Conservation (phyloP, 92 coral and sea anemone genomes). For the Parazoanthus darwini region DNA sequence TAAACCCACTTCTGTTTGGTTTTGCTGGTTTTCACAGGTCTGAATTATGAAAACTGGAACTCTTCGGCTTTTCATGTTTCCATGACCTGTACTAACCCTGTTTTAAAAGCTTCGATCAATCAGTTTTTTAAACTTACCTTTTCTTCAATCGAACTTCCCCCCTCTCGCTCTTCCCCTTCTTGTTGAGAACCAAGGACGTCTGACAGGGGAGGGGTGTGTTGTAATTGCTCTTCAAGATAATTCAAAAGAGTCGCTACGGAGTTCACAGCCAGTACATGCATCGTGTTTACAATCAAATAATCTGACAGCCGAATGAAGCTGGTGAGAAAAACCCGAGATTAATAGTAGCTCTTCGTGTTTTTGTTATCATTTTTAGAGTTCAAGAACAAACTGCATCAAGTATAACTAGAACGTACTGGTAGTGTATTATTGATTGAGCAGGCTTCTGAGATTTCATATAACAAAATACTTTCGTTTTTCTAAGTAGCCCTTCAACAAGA, state of each 20-base stretch:
- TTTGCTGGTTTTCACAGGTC: neutral
- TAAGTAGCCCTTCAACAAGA: too few species aligned
- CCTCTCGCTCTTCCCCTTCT: conserved; percentile 60
- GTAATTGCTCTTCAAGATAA: conserved; percentile 94
- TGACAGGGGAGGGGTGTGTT: conserved; percentile 75
- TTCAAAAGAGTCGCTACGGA: conserved; percentile 98
- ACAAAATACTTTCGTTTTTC: too few species aligned
- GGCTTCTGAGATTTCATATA: too few species aligned
- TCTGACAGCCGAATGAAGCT: conserved; percentile 99
- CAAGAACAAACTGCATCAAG: too few species aligned
- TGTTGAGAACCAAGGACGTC: conserved; percentile 70
- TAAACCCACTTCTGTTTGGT: neutral
- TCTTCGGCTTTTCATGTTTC: neutral
- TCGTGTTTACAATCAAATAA: conserved; percentile 96
- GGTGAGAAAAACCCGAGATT: neutral
- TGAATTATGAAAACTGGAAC: too few species aligned
- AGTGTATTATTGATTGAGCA: too few species aligned
- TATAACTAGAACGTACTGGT: too few species aligned
- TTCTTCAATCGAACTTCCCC: conserved; percentile 48
- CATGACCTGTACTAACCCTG: neutral
- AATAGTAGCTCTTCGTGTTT: neutral
- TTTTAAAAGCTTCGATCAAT: neutral
- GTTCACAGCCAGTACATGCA: conserved; percentile 99
- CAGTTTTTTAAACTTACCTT: conserved; percentile 17
- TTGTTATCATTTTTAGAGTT: too few species aligned